Base-by-base conservation (phyloP, 2,888 invertebrate species). In the Eurois occulta region DNA sequence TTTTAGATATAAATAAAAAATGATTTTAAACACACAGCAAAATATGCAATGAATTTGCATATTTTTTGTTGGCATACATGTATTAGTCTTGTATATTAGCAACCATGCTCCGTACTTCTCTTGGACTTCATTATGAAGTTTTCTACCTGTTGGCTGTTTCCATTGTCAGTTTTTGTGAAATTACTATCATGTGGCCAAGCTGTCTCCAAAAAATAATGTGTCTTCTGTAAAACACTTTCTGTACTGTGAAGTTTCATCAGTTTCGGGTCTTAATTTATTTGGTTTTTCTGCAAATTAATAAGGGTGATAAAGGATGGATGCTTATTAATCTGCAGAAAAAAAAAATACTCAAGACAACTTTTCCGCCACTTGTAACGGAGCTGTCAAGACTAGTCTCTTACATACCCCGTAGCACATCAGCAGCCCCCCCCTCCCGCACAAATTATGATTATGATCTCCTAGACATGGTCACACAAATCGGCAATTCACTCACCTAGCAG, bases 401-500 rank as follows among this genome's bases (percentile, higher is more conserved):
- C 48, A 18, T 41, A 64, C 18, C 32, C 62, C 11, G 1, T 18
- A 7, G 13, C 5, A 18, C 18, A 16, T n/a, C 4, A 16, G 10
- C 5, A 28, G n/a, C 28, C 28, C 21, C 28, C 21, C 2, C 6
- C 48, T 32, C 24, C 41, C 28, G 5, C 41, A 28, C 35, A 74
- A 0, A 7, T 13, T 28, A 58, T 65, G n/a, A 32, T 35, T 70
- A 43, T 8, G 11, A 62, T 48, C 38, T 24, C 38, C 16, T 38
- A 62, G 1, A 65, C 18, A 66, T 7, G 13, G 0, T 18, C 46
- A 70, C 13, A 32, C 0, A 68, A 82, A 60, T 60, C 65, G 2
- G 43, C 60, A 69, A 67, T 48, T 13, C 21, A 86, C 88, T 88
- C 71, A 87, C 87, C 87, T 8, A 78, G 32, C 0, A 76, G 67